Evolutionary conservation across 2,888 invertebrate species (phyloP), one percentile per base, ranked within the genome.

Genomic region (Lasioglossum pauxillum): DNA sequence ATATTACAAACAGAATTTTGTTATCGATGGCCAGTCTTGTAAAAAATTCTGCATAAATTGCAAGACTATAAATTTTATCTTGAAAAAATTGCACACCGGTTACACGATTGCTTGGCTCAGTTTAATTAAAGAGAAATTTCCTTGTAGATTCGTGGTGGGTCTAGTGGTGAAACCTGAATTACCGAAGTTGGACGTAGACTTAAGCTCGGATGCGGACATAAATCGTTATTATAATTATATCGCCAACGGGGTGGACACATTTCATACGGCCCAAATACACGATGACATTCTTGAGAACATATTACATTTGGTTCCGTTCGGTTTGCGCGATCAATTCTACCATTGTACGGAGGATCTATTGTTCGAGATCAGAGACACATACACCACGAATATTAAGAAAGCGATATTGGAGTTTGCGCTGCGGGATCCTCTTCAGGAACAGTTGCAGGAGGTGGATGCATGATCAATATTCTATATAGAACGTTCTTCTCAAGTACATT

Each of bases 341-440:
- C 95, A 96, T 0, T 96, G 96, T 0, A 93, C 97, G 49, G 95
- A 96, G 16, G 95, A 96, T 41, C 96, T 97, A 82, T 96, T 98
- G 0, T 96, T 97, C 83, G 98, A 99, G 95, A 97, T 98, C 95
- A 97, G 97, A 91, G 97, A 98, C 86, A 98, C 98, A 92, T 99
- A 98, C 94, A 96, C 98, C 94, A 96, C 97, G 94, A 97, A 98
- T 88, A 98, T 99, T 94, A 99, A 99, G 94, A 98, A 98, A 94
- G 98, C 99, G 0, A 98, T 98, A 84, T 97, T 99, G 0, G 98
- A 99, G 95, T 99, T 98, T 95, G 98, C 98, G 1, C 96, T 99
- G 14, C 97, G 97, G 92, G 98, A 95, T 95, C 76, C 95, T 94
- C 80, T 91, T 95, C 14, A 94, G 23, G 83, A 77, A 19, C 5